These are phyloP conservation scores for Liposcelis brunnea DNA, from an alignment of 2,888 invertebrate species.

Conservation along the genomic window DNA sequence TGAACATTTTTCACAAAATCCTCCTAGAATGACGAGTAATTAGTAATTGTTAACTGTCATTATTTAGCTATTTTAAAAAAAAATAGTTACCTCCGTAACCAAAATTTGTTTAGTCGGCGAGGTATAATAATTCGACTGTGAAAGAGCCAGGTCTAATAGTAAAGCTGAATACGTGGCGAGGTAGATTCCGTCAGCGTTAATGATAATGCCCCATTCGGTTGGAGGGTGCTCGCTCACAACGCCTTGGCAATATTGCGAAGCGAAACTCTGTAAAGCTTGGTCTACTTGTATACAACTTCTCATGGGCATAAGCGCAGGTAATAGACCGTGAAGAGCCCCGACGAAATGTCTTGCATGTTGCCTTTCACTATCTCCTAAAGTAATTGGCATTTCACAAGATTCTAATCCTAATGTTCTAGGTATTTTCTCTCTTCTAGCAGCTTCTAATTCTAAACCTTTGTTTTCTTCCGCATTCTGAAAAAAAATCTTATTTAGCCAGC, in stretches of 20 bases:
- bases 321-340: conserved; percentile 51
- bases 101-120: conserved; percentile 28
- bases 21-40: conserved; percentile 32
- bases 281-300: conserved; percentile 71
- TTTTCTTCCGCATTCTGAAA: not conserved
- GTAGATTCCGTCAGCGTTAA: conserved; percentile 92
- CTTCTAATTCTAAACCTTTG: not conserved
- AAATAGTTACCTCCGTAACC: conserved; percentile 30
- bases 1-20: conserved; percentile 86
- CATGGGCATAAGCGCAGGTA: conserved; percentile 57
- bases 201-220: conserved; percentile 36
- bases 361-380: conserved; percentile 48
- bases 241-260: conserved; percentile 70
- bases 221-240: conserved; percentile 6
- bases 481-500: not conserved
- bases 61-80: not conserved
- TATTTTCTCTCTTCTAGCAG: not conserved
- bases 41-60: not conserved
- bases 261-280: conserved; percentile 79
- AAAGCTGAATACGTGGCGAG: conserved; percentile 76
- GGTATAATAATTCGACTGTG: conserved; percentile 55
- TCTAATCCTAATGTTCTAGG: conserved; percentile 22
- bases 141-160: conserved; percentile 61
- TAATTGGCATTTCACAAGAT: conserved; percentile 21
- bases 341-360: conserved; percentile 75